Percentiles rank a stretch among this genome's conserved stretches.
Evolutionary conservation across 2,113 vertebrate species (phyloP).

Genomic region (Furnarius figulus): DNA sequence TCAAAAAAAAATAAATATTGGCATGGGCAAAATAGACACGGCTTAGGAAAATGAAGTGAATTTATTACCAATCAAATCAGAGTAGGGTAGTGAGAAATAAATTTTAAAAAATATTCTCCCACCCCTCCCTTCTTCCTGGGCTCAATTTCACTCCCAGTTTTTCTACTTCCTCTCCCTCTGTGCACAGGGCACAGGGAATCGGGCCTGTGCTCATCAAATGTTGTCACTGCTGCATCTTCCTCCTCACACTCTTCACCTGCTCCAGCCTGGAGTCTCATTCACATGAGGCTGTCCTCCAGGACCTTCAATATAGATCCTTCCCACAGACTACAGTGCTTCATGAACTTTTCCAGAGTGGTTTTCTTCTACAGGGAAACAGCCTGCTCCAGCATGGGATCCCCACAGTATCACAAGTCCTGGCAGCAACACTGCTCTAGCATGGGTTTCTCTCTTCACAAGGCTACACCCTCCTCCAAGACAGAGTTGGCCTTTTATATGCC

Average conservation of each 20-base stretch:
- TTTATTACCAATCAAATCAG: not conserved
- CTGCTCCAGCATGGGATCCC: rapidly evolving
- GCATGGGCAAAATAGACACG: not conserved
- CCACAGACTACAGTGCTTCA: not conserved
- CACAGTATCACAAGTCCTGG: not conserved
- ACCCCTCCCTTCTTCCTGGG: not conserved
- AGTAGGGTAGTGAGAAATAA: not conserved
- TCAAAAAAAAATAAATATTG: not conserved
- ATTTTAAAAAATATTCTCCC: rapidly evolving
- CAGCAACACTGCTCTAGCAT: rapidly evolving
- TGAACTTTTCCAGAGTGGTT: not conserved
- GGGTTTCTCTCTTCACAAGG: not conserved
- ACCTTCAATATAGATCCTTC: not conserved
- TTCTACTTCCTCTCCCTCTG: not conserved
- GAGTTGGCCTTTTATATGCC: not conserved
- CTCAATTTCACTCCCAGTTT: rapidly evolving
- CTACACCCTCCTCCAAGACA: not conserved
- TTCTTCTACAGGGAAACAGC: rapidly evolving
- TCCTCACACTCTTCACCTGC: not conserved
- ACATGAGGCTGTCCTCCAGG: too few species aligned
- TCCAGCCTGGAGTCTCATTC: not conserved
- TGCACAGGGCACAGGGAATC: rapidly evolving
- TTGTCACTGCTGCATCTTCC: not conserved
- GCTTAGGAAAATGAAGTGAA: not conserved
- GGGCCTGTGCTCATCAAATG: rapidly evolving